Evolutionary conservation across 1,140 invertebrate genomes (phyloP).

Genomic region (Magallana ariakensis): DNA sequence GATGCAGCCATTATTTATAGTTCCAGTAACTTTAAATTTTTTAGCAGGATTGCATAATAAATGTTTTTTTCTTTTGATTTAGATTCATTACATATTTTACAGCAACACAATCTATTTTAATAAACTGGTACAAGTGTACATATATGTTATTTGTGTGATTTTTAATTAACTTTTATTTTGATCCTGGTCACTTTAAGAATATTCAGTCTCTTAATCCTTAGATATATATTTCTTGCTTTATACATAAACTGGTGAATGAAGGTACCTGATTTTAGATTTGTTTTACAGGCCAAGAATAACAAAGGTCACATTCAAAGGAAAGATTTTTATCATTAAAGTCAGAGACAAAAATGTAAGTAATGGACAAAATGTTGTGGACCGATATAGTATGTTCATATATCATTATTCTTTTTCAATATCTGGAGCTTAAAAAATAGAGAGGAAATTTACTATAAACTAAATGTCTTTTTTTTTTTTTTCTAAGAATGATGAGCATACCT

Average conservation of each 20-base stretch:
- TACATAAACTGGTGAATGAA: neutral
- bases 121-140: too few relatives aligned
- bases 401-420: too few relatives aligned
- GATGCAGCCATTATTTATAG: too few relatives aligned
- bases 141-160: too few relatives aligned
- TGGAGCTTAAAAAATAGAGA: neutral
- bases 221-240: neutral
- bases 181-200: too few relatives aligned
- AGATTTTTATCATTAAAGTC: constrained; percentile 94
- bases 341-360: constrained; percentile 95
- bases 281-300: constrained; percentile 90
- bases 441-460: neutral
- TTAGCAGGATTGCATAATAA: too few relatives aligned
- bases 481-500: constrained; percentile 95
- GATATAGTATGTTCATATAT: too few relatives aligned
- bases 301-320: constrained; percentile 96
- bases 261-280: neutral
- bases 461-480: constrained; percentile 53
- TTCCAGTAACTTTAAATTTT: too few relatives aligned
- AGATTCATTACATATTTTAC: too few relatives aligned
- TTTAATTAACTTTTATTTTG: too few relatives aligned
- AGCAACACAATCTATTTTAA: too few relatives aligned
- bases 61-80: too few relatives aligned
- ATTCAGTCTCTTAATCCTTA: neutral
- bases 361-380: neutral